Evolutionary conservation across 2,888 invertebrate species (phyloP).

Genomic region (Keiferia lycopersicella): DNA sequence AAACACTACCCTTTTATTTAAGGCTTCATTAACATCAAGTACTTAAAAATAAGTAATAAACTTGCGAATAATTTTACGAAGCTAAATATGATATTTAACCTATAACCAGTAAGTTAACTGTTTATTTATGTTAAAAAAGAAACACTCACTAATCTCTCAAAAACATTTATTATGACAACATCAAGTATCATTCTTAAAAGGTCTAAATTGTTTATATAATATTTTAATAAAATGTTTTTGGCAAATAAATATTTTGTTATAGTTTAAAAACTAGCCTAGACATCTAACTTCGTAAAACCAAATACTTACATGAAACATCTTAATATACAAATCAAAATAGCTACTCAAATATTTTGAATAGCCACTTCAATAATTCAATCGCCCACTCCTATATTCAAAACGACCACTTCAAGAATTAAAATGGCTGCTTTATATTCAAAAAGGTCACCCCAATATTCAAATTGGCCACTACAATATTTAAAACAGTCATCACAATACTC

Average conservation of each 20-base stretch:
- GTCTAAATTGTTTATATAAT: neutral
- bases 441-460: neutral
- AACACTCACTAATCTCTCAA: neutral
- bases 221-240: neutral
- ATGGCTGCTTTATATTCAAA: neutral
- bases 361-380: too few species aligned
- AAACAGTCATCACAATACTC: neutral
- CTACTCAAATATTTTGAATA: neutral
- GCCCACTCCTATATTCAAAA: too few species aligned
- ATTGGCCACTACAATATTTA: neutral
- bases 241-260: neutral
- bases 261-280: neutral
- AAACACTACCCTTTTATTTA: neutral
- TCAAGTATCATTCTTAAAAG: neutral
- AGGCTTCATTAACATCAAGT: neutral
- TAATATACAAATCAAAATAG: neutral
- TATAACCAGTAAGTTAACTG: neutral
- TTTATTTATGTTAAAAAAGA: neutral
- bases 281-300: slow-evolving; percentile 3
- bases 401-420: neutral
- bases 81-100: neutral
- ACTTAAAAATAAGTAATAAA: neutral
- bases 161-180: neutral
- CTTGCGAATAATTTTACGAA: neutral
- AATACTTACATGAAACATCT: neutral